These are phyloP conservation scores for Cavia aperea DNA, from an alignment of 2,113 vertebrate genomes.

Conservation along the genomic window DNA sequence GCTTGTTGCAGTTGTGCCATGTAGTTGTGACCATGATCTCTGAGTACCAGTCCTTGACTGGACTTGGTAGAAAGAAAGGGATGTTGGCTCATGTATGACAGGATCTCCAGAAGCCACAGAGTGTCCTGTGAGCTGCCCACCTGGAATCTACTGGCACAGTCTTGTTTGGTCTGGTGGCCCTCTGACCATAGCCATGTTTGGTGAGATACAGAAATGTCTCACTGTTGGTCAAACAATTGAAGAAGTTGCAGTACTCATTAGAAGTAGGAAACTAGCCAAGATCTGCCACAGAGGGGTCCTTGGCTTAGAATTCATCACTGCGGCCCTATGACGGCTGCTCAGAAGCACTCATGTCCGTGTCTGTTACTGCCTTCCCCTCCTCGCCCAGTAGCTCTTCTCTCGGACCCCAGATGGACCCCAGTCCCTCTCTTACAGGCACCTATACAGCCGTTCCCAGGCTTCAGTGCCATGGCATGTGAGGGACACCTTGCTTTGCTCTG, in stretches of 20 bases:
- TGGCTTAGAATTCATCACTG: not conserved
- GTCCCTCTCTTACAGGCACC: not conserved
- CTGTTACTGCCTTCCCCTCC: not conserved
- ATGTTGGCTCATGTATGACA: not conserved
- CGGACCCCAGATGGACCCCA: not conserved
- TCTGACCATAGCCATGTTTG: slow-evolving; percentile 10
- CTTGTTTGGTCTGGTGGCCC: not conserved
- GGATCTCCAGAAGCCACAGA: not conserved
- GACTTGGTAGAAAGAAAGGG: not conserved
- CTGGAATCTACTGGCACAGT: not conserved
- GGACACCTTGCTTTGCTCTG: not conserved
- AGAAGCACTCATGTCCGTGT: not conserved
- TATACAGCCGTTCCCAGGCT: not conserved
- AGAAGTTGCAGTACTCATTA: not conserved
- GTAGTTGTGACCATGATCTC: not conserved
- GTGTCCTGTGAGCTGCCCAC: not conserved
- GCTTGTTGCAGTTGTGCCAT: not conserved
- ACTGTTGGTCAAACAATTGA: not conserved
- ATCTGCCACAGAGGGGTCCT: not conserved
- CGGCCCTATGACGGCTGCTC: not conserved
- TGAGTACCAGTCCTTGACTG: not conserved
- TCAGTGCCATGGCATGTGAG: not conserved
- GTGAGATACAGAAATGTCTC: not conserved
- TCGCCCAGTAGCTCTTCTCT: not conserved
- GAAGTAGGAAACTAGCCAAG: not conserved